Evolutionary conservation across 2,113 vertebrate genomes (phyloP), one percentile per base, ranked within the genome.

Genomic region (rat (Rattus norvegicus)): DNA sequence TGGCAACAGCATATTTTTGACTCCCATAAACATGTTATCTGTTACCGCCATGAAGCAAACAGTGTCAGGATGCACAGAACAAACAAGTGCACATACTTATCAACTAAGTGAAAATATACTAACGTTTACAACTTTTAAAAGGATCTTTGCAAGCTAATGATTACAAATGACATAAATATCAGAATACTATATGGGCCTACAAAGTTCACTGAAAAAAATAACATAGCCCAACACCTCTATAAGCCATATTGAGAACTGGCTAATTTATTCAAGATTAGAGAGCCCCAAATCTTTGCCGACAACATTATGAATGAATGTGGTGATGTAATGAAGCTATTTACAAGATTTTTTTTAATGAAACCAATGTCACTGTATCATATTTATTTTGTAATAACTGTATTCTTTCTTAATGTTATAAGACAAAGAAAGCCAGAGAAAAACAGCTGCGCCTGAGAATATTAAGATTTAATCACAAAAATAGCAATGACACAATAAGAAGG

Each of bases 21-120:
- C 28, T 65, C 14, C 24, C 81, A 65, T 65, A 65, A 85, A 43
- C 14, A 85, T 47, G 59, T 43, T 47, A 63, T 47, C 24, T 47
- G 39, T 14, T 65, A 47, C 39, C 7, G 47, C 61, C 16, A 33
- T 30, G n/a, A 47, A 65, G 39, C 83, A 47, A 65, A 85, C 20
- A 30, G 4, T 84, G 2, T 43, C 7, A 85, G 39, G 8, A 47
- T 26, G 5, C 59, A 85, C 39, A 65, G 7, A 47, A 43, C 26
- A 65, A 84, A 17, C 9, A 63, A 84, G 14, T 65, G 39, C 5
- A 84, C 8, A 26, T 30, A 11, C 4, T 83, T 72, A 93, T 20
- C 90, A 90, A 76, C 14, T 83, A 92, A 91, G 22, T 72, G 11
- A 94, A 97, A 93, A 91, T 39, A 36, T 90, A 17, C 52, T 39